Conservation (phyloP, 2,888 invertebrate species). For the Eueremaeus valkanovi region DNA sequence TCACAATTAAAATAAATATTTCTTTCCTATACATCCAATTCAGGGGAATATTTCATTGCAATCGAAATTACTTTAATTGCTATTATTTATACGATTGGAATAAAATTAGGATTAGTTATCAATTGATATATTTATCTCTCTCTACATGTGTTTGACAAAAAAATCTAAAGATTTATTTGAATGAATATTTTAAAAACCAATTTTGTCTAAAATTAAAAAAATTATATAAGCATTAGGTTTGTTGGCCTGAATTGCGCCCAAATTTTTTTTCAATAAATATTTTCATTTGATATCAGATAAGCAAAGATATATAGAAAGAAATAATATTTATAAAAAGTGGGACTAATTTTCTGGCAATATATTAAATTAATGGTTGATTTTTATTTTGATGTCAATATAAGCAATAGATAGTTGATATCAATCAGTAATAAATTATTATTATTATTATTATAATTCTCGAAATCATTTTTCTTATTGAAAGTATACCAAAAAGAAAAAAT, state of each 20-base stretch:
- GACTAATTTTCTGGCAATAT: slow-evolving; percentile 1
- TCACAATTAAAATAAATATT: not conserved
- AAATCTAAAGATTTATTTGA: too few species aligned
- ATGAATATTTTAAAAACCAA: too few species aligned
- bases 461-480: not conserved
- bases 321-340: not conserved
- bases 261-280: not conserved
- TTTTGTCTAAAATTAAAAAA: not conserved
- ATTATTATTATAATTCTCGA: not conserved
- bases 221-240: not conserved
- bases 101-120: not conserved
- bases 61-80: not conserved
- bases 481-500: too few species aligned
- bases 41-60: not conserved
- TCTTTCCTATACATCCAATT: not conserved
- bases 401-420: slow-evolving; percentile 1
- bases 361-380: not conserved
- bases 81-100: slow-evolving; percentile 2
- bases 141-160: not conserved
- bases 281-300: slow-evolving; percentile 21
- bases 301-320: not conserved
- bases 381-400: slow-evolving; percentile 14
- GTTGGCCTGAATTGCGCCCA: slow-evolving; percentile 17
- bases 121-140: not conserved
- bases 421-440: slow-evolving; percentile 9